A percentile compares a stretch with the other conserved stretches of the same genome.
phyloP scores from a whole-genome alignment of 2,888 invertebrate genomes.

The Ormia ochracea region DNA sequence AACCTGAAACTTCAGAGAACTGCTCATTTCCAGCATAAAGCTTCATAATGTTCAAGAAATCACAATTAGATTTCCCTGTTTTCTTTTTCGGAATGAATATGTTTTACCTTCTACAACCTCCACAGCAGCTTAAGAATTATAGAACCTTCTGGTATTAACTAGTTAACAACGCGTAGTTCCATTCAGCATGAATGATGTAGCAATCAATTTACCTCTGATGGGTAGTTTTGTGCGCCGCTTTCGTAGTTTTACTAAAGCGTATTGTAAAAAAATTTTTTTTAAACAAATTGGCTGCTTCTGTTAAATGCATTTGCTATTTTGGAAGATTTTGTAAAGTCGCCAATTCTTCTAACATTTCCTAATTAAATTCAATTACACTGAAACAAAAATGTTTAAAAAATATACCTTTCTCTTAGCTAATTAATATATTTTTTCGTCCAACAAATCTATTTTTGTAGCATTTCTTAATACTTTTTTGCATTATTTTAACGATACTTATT shows the following conservation, averaged over 20 bases:
- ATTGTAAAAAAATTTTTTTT: slow-evolving; percentile 39
- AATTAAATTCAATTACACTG: slow-evolving; percentile 53
- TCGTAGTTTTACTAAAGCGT: neutral
- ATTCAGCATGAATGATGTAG: neutral
- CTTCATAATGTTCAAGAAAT: too few relatives aligned
- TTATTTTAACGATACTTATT: slow-evolving; percentile 2
- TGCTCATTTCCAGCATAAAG: too few relatives aligned
- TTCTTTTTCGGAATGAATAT: too few relatives aligned
- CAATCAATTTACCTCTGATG: neutral
- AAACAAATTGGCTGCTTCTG: slow-evolving; percentile 32
- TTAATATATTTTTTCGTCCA: slow-evolving; percentile 14
- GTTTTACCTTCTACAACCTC: too few relatives aligned
- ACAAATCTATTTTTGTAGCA: slow-evolving; percentile 14
- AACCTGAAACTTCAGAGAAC: too few relatives aligned
- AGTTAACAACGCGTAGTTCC: neutral
- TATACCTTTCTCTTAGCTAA: slow-evolving; percentile 64
- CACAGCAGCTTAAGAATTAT: too few relatives aligned
- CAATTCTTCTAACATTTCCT: slow-evolving; percentile 31
- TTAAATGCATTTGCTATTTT: slow-evolving; percentile 12
- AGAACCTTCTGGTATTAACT: too few relatives aligned
- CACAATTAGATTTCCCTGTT: too few relatives aligned
- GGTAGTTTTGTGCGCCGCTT: neutral
- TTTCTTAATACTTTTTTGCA: neutral
- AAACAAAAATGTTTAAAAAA: slow-evolving; percentile 66
- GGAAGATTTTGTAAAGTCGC: slow-evolving; percentile 13